Base-by-base conservation (phyloP, 2,797 vertebrate genomes). In the Gadopsis marmoratus region DNA sequence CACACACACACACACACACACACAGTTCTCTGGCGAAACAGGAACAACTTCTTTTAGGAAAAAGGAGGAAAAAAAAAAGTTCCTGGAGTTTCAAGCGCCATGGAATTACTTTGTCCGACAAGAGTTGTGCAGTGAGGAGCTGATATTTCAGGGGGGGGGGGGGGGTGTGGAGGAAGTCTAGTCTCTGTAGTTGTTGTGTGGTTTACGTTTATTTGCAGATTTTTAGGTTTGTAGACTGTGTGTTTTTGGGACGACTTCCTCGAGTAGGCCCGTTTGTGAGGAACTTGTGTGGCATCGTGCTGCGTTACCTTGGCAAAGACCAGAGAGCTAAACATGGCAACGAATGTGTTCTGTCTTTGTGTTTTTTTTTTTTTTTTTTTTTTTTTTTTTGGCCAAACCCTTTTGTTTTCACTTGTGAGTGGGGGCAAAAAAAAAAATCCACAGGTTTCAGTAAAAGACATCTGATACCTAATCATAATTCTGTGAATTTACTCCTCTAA, bases 41-140 rank as follows among this genome's bases (percentile, higher is more conserved):
- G 94, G 94, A 95, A 95, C 94, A 94, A 95, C 94, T 95, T 94
- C 93, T 94, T 94, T 94, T 93, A 93, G 93, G 93, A 91, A 93
- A 92, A 93, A 90, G 84, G 66, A 39, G 84, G 66, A 39, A 33
- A 89, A 82, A 83, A 91, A 94, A 94, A 94, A 94, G 93, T 95
- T 94, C 93, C 92, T 93, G 91, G 92, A 94, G 93, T 95, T 95
- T 94, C 91, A 92, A 94, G 94, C 94, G 93, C 93, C 92, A 90
- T 93, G 92, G 91, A 93, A 93, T 91, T 87, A 94, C 91, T 93
- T 94, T 92, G 91, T 94, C 93, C 92, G 91, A 92, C 92, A 93
- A 92, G 93, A 92, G 93, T 91, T 94, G 91, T 92, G 91, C 93
- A 95, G 92, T 92, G 93, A 93, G 91, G 92, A 92, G 91, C 94